Evolutionary conservation across 2,888 invertebrate genomes (phyloP), one percentile per base, ranked within the genome.

Genomic region (Idaea dimidiata): DNA sequence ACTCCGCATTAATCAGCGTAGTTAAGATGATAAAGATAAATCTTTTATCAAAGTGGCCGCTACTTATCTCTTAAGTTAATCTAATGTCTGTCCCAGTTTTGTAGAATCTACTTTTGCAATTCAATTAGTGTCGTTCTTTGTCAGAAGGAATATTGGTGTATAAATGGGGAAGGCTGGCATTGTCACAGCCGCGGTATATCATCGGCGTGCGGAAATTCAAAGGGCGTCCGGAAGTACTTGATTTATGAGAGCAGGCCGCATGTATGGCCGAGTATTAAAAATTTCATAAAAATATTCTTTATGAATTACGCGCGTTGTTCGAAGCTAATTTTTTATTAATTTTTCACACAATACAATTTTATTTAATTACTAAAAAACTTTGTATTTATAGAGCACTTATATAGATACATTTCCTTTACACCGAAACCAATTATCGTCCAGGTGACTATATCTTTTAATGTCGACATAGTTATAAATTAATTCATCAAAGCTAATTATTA

Each of bases 211-310:
- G 83, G 86, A 88, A 87, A 85, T 87, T 88, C 87, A 89, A 88
- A 88, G 87, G 87, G 84, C 83, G 84, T 76, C 80, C 85, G 87
- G 86, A 88, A 88, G 86, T 86, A 84, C 87, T 88, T 89, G 89
- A 89, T 89, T 89, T 89, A 89, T 83, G 88, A 83, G 82, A 80
- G 80, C 77, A 80, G 78, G 80, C 79, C 83, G 80, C 83, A 80
- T 84, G 81, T 84, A 86, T 83, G 86, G 76, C 81, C 81, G 79
- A 78, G 82, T 85, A 88, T 89, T 89, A 87, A 89, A 88, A 87
- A 80, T 83, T 85, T 88, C 84, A 87, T 89, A 88, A 89, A 88
- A 88, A 87, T 84, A 85, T 86, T 85, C 83, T 82, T 83, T 83
- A 82, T 86, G 84, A 88, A 69, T 84, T 79, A 79, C 80, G 74